Base-by-base conservation (phyloP, 2,797 vertebrate species). In the Bovichtus variegatus region DNA sequence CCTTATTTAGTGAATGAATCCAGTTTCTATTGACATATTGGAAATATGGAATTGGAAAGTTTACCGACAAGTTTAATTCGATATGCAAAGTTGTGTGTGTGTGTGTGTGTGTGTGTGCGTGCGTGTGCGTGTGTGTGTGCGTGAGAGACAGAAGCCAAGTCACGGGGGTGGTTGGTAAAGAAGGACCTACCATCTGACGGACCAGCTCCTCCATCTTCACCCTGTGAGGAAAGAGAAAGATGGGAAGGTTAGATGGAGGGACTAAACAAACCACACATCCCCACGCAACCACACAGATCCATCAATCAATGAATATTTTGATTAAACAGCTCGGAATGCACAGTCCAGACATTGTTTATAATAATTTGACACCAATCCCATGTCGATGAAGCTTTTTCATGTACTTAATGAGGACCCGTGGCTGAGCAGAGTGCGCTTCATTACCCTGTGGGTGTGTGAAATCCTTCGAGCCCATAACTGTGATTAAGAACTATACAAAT, bases 151-250 rank as follows among this genome's bases (percentile, higher is more conserved):
- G 31, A 34, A 41, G 29, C 19, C 4, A 49, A 55, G 60, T 27
- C 40, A 67, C 43, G 16, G 25, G 0, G 3, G 7, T 21, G 23
- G 23, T 29, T 27, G 8, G 40, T 16, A 60, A 74, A 57, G 43
- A 44, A 78, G 59, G 19, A 38, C 86, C 92, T 68, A 94, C 93
- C 93, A 71, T 94, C 93, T 38, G 87, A 85, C 46, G 79, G 84
- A 53, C 92, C 82, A 1, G 83, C 49, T 69, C 83, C 90, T 55
- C 87, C 92, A 67, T 94, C 92, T 88, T 94, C 93, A 73, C 91
- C 91, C 93, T 94, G 78, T 2, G 51, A 57, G 54, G 21, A 41
- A 40, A 49, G 53, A 67, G 9, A 74, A 34, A 71, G 3, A 67
- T 0, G 7, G 4, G 27, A 46, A 8, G 19, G 15, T 80, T 36